These are phyloP conservation scores for Cyrtonyx montezumae DNA, from an alignment of 2,113 vertebrate genomes.

Conservation along the genomic window DNA sequence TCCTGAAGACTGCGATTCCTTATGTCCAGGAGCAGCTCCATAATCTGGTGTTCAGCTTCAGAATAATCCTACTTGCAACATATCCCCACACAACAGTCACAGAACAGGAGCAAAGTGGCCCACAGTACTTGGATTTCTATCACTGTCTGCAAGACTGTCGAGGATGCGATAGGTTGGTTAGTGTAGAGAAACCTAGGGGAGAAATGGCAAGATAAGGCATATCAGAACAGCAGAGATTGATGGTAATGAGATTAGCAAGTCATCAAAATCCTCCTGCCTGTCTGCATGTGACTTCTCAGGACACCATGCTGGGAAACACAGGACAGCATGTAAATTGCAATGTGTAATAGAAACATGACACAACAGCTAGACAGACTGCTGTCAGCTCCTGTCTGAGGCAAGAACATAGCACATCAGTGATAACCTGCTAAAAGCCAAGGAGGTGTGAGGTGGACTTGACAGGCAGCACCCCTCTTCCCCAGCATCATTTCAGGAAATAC, in stretches of 20 bases:
- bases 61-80: background rate
- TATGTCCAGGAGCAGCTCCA: background rate
- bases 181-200: background rate
- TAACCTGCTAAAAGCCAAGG: background rate
- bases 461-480: background rate
- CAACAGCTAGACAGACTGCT: background rate
- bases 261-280: background rate
- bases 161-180: background rate
- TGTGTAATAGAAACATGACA: background rate
- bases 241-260: background rate
- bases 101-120: background rate
- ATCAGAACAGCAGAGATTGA: background rate
- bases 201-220: background rate
- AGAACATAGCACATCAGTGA: background rate
- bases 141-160: background rate
- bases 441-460: background rate
- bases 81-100: background rate
- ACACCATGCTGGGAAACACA: background rate
- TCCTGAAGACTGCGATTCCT: background rate
- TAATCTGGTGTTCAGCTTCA: background rate
- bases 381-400: background rate
- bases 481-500: background rate
- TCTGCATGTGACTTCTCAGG: background rate
- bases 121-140: background rate
- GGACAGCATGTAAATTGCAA: background rate